Base-by-base conservation (phyloP, 2,797 vertebrate species). In the Gila robusta region DNA sequence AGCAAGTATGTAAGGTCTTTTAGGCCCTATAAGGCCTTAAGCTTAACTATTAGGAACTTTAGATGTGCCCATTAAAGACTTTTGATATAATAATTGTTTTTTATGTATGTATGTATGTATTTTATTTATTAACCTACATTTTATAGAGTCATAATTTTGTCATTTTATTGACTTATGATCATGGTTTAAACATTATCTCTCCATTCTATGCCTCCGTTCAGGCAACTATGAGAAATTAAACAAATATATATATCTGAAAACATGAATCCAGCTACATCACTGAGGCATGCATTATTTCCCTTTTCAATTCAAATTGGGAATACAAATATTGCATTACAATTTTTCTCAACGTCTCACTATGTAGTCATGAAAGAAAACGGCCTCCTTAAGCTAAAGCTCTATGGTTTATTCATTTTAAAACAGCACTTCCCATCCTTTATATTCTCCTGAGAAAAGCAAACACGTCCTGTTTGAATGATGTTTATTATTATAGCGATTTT, bases 401-500 rank as follows among this genome's bases (percentile, higher is more conserved):
- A n/a, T 64, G 56, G n/a, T 28, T 59, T 26, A 28, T 47, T 80
- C 39, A 26, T 47, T 32, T 67, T 49, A 66, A 79, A 80, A 71
- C 19, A 64, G 16, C 56, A 39, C n/a, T 86, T 86, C 70, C 84
- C 41, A 52, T 86, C 59, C 69, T 81, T 81, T 23, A n/a, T 81
- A 54, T 81, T 67, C 78, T 74, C 78, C 17, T 32, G 41, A 74
- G 78, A 81, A 64, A 81, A 86, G 70, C 56, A 66, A 86, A 81
- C 84, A 49, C 39, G 23, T 86, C 84, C 78, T 81, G 84, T 81
- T 86, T 81, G 44, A 28, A 81, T 71, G 41, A 62, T 86, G 59
- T 86, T 86, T 86, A 86, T 86, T 86, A 81, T 86, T 74, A 41
- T 6, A 80, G 54, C 37, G 69, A 81, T 81, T 39, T 54, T 67